These are phyloP conservation scores for Villa cingulata DNA, from an alignment of 2,888 invertebrate species.

Conservation along the genomic window DNA sequence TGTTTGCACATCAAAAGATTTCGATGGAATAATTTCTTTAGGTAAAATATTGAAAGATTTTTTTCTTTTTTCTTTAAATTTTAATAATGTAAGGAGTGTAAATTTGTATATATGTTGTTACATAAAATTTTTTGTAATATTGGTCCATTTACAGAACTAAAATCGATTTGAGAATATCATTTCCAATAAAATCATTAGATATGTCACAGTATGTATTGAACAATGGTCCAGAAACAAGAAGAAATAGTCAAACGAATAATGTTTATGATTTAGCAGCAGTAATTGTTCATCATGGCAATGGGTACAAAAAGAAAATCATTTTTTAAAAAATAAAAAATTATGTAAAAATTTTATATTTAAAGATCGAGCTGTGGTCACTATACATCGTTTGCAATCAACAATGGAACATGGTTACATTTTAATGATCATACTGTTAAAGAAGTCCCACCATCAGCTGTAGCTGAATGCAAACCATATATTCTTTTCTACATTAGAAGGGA, in stretches of 20 bases:
- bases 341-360: conserved; percentile 18
- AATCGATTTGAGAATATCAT: conserved; percentile 63
- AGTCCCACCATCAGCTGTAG: conserved; percentile 47
- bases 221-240: conserved; percentile 50
- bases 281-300: conserved; percentile 69
- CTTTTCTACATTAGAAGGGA: conserved; percentile 69
- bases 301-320: conserved; percentile 37
- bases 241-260: conserved; percentile 47
- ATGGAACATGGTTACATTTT: conserved; percentile 72
- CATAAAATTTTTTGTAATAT: no score
- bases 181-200: conserved; percentile 60
- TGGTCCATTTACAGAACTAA: conserved; percentile 51
- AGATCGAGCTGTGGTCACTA: conserved; percentile 76
- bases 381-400: conserved; percentile 69
- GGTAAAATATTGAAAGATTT: conserved; percentile 30
- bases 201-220: conserved; percentile 63
- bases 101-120: not conserved
- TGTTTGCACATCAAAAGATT: conserved; percentile 75
- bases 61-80: not conserved
- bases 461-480: conserved; percentile 70
- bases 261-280: conserved; percentile 69
- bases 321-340: not conserved
- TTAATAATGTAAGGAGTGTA: not conserved
- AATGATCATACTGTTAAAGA: conserved; percentile 68
- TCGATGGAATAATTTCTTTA: conserved; percentile 65